A percentile compares a stretch with the other conserved stretches of the same genome.
Conservation (phyloP, 2,888 invertebrate genomes). For the Tetragnatha montana region DNA sequence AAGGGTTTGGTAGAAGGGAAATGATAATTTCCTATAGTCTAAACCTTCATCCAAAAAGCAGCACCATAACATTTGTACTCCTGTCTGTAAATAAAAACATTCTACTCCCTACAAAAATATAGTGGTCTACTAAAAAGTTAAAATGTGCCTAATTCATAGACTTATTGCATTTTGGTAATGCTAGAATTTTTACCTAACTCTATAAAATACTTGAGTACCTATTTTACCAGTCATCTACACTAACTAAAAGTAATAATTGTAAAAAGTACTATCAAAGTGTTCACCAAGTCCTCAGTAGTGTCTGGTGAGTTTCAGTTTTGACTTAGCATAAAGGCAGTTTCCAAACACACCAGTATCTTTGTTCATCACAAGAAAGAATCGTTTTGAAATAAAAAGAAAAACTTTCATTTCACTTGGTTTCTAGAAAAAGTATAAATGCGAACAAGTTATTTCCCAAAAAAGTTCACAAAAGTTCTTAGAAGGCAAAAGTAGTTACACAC, state of each 20-base stretch:
- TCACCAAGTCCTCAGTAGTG: background rate
- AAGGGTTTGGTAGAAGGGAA: background rate
- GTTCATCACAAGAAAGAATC: slow-evolving; percentile 43
- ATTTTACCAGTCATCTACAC: background rate
- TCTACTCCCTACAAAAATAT: slow-evolving; percentile 15
- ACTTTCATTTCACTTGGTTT: slow-evolving; percentile 28
- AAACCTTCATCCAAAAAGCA: slow-evolving; percentile 8
- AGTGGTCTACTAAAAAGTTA: background rate
- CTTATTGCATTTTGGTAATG: background rate
- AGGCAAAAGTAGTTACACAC: slow-evolving; percentile 70
- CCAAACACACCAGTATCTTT: slow-evolving; percentile 37
- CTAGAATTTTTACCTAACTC: slow-evolving; percentile 4
- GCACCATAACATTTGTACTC: slow-evolving; percentile 31
- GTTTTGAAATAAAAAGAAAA: slow-evolving; percentile 18
- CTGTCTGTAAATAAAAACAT: slow-evolving; percentile 12
- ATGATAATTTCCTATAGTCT: background rate
- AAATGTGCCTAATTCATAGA: background rate
- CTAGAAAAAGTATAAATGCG: slow-evolving; percentile 69
- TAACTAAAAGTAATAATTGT: background rate
- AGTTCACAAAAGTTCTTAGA: slow-evolving; percentile 62
- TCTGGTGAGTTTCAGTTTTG: slow-evolving; percentile 5
- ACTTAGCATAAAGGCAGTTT: slow-evolving; percentile 54
- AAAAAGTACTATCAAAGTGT: slow-evolving; percentile 1
- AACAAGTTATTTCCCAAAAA: slow-evolving; percentile 54
- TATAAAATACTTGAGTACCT: background rate